A percentile compares a stretch with the other conserved stretches of the same genome.
phyloP scores from a whole-genome alignment of 2,888 invertebrate genomes.

The Nomada ferruginata region DNA sequence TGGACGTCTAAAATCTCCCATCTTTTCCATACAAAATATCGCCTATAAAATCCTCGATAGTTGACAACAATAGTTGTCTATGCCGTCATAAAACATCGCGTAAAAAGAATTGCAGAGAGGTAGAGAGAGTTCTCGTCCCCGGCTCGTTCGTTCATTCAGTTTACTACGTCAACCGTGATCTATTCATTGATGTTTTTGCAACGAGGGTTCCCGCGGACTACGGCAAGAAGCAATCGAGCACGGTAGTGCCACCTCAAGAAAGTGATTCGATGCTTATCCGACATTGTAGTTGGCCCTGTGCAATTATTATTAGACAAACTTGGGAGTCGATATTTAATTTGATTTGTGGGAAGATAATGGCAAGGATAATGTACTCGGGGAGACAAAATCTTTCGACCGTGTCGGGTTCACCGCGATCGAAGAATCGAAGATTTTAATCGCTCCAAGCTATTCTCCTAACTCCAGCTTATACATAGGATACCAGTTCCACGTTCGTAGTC shows the following conservation, averaged over 20 bases:
- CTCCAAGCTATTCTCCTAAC: not conserved
- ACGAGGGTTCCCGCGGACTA: not conserved
- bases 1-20: too few species aligned
- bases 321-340: not conserved
- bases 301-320: not conserved
- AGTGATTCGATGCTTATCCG: conserved; percentile 1
- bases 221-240: not conserved
- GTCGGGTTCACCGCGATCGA: conserved; percentile 6
- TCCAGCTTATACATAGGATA: not conserved
- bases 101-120: too few species aligned
- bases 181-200: not conserved
- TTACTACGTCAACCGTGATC: conserved; percentile 16
- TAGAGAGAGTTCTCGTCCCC: not conserved
- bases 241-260: not conserved
- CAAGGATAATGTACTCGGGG: not conserved
- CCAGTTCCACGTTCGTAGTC: conserved; percentile 5
- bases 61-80: not conserved
- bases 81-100: too few species aligned
- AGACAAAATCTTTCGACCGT: not conserved
- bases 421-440: conserved; percentile 24
- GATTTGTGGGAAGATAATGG: not conserved
- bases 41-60: not conserved
- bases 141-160: conserved; percentile 1
- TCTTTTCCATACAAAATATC: too few species aligned
- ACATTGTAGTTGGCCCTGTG: not conserved